Base-by-base conservation (phyloP, 2,888 invertebrate genomes). In the Eristalis arbustorum region DNA sequence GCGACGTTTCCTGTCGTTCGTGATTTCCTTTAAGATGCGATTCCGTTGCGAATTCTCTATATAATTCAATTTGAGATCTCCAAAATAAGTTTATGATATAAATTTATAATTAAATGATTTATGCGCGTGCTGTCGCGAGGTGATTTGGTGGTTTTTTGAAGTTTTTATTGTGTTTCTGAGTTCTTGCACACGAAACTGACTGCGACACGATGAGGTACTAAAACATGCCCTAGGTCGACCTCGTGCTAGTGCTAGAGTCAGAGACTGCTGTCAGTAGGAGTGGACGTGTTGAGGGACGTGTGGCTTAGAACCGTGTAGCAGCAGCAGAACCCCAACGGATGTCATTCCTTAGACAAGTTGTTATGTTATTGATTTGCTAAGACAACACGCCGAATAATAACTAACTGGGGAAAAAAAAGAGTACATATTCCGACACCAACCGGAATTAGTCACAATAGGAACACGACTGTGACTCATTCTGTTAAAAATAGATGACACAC, bases 61-160 rank as follows among this genome's bases (percentile, higher is more conserved):
- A 25, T 34, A 37, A 64, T 34, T 37, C 28, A n/a, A 62, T 31
- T 57, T 69, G 56, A 37, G 68, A 37, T 28, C 18, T 57, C n/a
- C 11, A 57, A 68, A 69, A 69, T 69, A 57, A 69, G 57, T 57
- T 69, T 69, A 34, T 31, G 57, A 37, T 69, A 34, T 31, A 57
- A 57, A 69, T 18, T 31, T 57, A 23, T 22, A 31, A 42, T 28
- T 56, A 31, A 31, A 56, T 56, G 56, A 49, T 49, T 49, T 49
- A 49, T 49, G 49, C 2, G 18, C 49, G 49, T 49, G 49, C 49
- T 49, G 49, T 18, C 18, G 18, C 49, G 18, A 49, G 49, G 49
- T 49, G 49, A 49, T 49, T 49, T 49, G 49, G 4, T n/a, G 49
- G 49, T 18, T 18, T 49, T 42, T 49, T 49, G 18, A 18, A 49